phyloP scores from a whole-genome alignment of 2,888 invertebrate genomes.

The Lochmaea capreae region DNA sequence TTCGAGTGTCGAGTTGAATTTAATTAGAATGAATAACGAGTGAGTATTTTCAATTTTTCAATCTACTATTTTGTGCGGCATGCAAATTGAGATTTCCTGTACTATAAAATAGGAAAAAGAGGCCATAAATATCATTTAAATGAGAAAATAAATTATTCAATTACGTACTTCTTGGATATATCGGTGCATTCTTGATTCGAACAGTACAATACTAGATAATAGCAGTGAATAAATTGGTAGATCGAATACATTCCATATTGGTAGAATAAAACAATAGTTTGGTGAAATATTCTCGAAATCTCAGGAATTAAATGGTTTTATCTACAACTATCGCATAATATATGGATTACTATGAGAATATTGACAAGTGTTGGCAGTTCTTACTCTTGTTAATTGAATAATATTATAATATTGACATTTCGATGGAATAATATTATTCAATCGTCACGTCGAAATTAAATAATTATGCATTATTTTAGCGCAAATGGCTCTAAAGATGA shows the following conservation, averaged over 20 bases:
- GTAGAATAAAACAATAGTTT: slow-evolving; percentile 11
- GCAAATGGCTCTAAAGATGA: no score
- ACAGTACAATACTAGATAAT: slow-evolving; percentile 50
- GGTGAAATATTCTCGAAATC: neutral
- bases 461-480: no score
- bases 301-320: neutral
- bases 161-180: slow-evolving; percentile 51
- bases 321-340: no score
- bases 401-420: no score
- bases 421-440: no score
- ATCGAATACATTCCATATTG: slow-evolving; percentile 36
- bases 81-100: slow-evolving; percentile 50
- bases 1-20: slow-evolving; percentile 33
- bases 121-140: slow-evolving; percentile 54
- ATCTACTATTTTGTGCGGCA: slow-evolving; percentile 41
- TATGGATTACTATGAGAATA: no score
- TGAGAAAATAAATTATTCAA: slow-evolving; percentile 56
- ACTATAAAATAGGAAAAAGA: slow-evolving; percentile 48
- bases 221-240: slow-evolving; percentile 42
- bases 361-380: no score
- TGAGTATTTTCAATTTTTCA: slow-evolving; percentile 37
- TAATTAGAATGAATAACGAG: slow-evolving; percentile 42
- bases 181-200: slow-evolving; percentile 47
- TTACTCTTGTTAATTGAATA: no score
- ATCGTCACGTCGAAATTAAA: no score